A percentile compares a stretch with the other conserved stretches of the same genome.
Evolutionary conservation across 2,797 vertebrate species (phyloP).

Genomic region (Chloroceryle amazona): DNA sequence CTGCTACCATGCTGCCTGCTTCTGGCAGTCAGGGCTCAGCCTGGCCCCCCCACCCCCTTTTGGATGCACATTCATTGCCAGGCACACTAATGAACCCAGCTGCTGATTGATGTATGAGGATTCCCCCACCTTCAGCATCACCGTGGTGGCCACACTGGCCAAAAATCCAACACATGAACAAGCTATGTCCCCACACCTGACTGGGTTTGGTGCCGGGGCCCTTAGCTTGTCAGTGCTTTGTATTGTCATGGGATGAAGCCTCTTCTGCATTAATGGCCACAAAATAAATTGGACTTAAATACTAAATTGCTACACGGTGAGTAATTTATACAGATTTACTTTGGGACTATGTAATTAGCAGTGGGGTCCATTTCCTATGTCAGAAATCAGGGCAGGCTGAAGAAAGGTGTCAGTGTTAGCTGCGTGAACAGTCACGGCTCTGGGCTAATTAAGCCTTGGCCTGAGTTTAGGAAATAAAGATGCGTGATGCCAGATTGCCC

Average conservation of each 20-base stretch:
- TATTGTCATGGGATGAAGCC: background rate
- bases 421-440: background rate
- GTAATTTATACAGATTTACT: constrained; percentile 5
- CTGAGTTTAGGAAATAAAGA: background rate
- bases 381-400: background rate
- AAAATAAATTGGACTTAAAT: constrained; percentile 42
- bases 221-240: background rate
- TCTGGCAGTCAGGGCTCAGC: accelerated
- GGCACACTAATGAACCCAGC: accelerated
- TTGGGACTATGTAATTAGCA: constrained; percentile 1
- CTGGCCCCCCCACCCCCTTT: accelerated
- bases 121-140: accelerated
- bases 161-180: accelerated
- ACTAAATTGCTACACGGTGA: background rate
- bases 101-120: background rate
- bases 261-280: constrained; percentile 1
- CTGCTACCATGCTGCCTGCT: background rate
- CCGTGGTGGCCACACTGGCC: accelerated
- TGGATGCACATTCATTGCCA: background rate
- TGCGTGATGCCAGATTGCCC: background rate
- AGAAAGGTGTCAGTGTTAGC: background rate
- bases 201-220: background rate
- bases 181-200: accelerated
- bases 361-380: background rate
- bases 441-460: background rate